Evolutionary conservation across 1,140 invertebrate genomes (phyloP), one percentile per base, ranked within the genome.

Genomic region (Cecropterus lyciades): DNA sequence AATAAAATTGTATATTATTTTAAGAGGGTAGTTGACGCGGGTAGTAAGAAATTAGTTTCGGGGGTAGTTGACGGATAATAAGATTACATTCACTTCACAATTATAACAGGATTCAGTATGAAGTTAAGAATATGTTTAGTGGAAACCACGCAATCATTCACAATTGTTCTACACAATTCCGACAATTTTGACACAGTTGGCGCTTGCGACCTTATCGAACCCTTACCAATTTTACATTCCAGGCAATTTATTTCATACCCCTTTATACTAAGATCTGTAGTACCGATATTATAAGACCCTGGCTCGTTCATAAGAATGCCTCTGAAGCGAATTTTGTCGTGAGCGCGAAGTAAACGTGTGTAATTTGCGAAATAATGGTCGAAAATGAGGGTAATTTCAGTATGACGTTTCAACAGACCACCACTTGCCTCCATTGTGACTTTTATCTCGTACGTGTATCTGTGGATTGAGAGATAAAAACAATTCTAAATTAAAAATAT

Each of bases 41-140:
- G 43, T 49, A 60, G 45, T 52, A 7, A 11, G n/a, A n/a, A n/a
- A n/a, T n/a, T n/a, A n/a, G n/a, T n/a, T n/a, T n/a, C n/a, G n/a
- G n/a, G n/a, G n/a, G n/a, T n/a, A n/a, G n/a, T n/a, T n/a, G n/a
- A n/a, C n/a, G n/a, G n/a, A n/a, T n/a, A n/a, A n/a, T n/a, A n/a
- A 62, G 59, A 62, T 51, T 30, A 51, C 6, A 30, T 49, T 80
- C 79, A 96, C 86, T 96, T 96, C 78, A 96, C 96, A 74, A 95
- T 94, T 68, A 96, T 93, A 40, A 97, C 88, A 7, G 96, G 96
- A 93, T 96, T 96, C 27, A 96, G 93, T 60, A 96, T 68, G 73
- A 96, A 95, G 90, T 97, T 96, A 7, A 97, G 84, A 62, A 96
- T 93, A 88, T 95, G 95, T 74, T 96, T 96, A 7, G 95, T 80